Evolutionary conservation across 1,140 invertebrate genomes (phyloP).

Genomic region (Tribolium madens): DNA sequence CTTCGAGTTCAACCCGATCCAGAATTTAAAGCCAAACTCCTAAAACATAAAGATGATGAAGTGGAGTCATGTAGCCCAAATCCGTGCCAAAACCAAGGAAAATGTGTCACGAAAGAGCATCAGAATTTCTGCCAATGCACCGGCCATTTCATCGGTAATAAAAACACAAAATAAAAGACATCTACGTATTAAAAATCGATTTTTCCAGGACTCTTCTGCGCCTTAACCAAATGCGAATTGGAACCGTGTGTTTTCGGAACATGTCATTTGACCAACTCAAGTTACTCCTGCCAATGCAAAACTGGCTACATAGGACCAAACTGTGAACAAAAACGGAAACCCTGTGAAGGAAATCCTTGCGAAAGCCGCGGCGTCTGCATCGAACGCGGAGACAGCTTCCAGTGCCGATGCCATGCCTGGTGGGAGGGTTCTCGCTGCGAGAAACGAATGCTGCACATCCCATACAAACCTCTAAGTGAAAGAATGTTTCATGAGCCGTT

Average conservation of each 20-base stretch:
- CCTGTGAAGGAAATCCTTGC: constrained; percentile 79
- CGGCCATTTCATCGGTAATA: constrained; percentile 72
- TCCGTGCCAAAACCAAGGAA: constrained; percentile 76
- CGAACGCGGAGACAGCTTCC: constrained; percentile 72
- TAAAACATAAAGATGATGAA: constrained; percentile 68
- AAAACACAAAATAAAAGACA: background rate
- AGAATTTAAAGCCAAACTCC: constrained; percentile 72
- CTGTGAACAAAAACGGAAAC: constrained; percentile 75
- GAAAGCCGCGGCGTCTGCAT: constrained; percentile 77
- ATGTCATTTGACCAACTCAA: constrained; percentile 71
- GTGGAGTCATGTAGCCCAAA: constrained; percentile 77
- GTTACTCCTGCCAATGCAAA: constrained; percentile 73
- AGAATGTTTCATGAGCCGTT: constrained; percentile 86
- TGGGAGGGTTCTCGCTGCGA: constrained; percentile 70
- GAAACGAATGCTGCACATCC: constrained; percentile 73
- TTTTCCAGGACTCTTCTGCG: constrained; percentile 74
- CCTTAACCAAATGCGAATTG: constrained; percentile 77
- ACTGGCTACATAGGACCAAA: constrained; percentile 74
- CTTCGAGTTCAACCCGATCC: constrained; percentile 67
- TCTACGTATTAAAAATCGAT: background rate
- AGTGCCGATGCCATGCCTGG: constrained; percentile 79
- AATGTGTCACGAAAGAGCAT: constrained; percentile 69
- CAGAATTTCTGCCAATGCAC: constrained; percentile 74
- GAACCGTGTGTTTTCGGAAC: constrained; percentile 79
- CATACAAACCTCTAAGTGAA: constrained; percentile 77